These are phyloP conservation scores for Aphelenchoides avenae DNA, from an alignment of 1,140 invertebrate species.

Conservation along the genomic window DNA sequence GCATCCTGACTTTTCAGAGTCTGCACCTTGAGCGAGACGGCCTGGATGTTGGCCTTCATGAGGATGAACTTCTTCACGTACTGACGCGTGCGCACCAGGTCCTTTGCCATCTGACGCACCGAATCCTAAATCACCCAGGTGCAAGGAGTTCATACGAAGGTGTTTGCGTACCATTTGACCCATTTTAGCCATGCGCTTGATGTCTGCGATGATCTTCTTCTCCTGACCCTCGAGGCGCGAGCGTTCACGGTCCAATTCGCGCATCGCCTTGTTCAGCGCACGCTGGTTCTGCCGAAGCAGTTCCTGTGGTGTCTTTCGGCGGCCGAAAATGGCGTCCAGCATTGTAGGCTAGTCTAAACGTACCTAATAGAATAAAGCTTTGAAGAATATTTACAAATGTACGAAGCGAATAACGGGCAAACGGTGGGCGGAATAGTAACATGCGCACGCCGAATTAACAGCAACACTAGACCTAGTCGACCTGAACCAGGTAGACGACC, in stretches of 20 bases:
- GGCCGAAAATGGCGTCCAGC: constrained; percentile 96
- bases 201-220: constrained; percentile 95
- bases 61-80: constrained; percentile 98
- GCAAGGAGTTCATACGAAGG: neutral
- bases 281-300: constrained; percentile 96
- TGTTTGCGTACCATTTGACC: constrained; percentile 81
- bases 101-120: constrained; percentile 99
- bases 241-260: constrained; percentile 74
- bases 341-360: no score
- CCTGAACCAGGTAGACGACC: no score
- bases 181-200: constrained; percentile 97
- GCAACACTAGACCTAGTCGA: no score
- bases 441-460: no score
- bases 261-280: constrained; percentile 95
- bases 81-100: constrained; percentile 86
- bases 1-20: constrained; percentile 95
- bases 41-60: constrained; percentile 99
- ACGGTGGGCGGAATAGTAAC: no score
- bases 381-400: no score
- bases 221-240: constrained; percentile 96
- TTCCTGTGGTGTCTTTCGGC: constrained; percentile 90
- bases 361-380: no score
- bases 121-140: constrained; percentile 73
- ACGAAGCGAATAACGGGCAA: no score
- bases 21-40: constrained; percentile 95